Base-by-base conservation (phyloP, 2,113 vertebrate genomes). In the Hemichromis elongatus region DNA sequence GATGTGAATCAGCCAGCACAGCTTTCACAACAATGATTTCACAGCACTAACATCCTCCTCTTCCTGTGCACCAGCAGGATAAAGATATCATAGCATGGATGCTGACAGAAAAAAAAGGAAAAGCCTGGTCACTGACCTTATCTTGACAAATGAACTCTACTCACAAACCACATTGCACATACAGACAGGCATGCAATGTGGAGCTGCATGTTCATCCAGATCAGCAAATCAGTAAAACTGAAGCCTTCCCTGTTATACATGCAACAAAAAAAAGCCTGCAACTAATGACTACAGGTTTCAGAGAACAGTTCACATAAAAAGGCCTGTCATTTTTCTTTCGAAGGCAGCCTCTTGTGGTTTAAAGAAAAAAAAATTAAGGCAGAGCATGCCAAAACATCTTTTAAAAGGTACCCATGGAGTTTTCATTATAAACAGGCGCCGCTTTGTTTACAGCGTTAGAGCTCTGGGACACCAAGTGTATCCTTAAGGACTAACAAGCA, bases 11-110 rank as follows among this genome's bases (percentile, higher is more conserved):
- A 90, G 89, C 81, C 91, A 91, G 88, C 77, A 80, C 89, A 90
- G 92, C 92, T 92, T 90, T 94, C 81, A 94, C 87, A 94, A 94
- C 92, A 94, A 93, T 92, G 92, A 95, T 94, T 94, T 90, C 91
- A 93, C 83, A 91, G 61, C 42, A 30, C 79, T 89, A 86, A 92
- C 91, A 90, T 92, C 88, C 91, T 77, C 80, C 77, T 81, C 80
- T 93, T 95, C 94, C 94, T 93, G 93, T 78, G n/a, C 85, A 82
- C 79, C 93, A 91, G 89, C 84, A 92, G 93, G 56, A 92, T 40
- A 83, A 83, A 85, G 85, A 89, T 47, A 79, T 79, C 87, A 84
- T 57, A 89, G 81, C 79, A 13, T 78, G 52, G 86, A 89, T 33
- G 40, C 11, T 47, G 84, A 78, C 81, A 68, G 77, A 50, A 73